phyloP scores from a whole-genome alignment of 2,888 invertebrate genomes.

The Epinotia nisella region DNA sequence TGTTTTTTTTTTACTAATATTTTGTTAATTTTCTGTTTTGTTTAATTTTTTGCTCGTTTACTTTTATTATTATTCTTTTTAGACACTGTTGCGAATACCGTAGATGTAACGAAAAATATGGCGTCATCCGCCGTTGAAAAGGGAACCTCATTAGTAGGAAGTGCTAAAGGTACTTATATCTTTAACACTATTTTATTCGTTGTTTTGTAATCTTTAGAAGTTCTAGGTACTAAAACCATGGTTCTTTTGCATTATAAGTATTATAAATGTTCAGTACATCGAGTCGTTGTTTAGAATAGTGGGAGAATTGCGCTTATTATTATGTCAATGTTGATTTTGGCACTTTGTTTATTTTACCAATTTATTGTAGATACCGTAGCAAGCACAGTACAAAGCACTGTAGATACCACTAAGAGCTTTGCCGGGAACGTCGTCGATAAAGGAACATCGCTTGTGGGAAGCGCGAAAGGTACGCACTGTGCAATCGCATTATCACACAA shows the following conservation, averaged over 20 bases:
- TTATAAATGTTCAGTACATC: background rate
- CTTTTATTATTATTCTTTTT: conserved; percentile 53
- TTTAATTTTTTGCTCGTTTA: conserved; percentile 25
- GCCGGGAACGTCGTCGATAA: conserved; percentile 76
- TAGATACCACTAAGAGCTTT: conserved; percentile 75
- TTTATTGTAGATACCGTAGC: conserved; percentile 55
- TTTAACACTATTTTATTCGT: background rate
- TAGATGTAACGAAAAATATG: conserved; percentile 65
- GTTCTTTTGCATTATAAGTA: background rate
- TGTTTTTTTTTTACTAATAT: background rate
- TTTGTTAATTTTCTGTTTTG: background rate
- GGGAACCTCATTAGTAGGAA: conserved; percentile 58
- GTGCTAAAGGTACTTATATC: conserved; percentile 62
- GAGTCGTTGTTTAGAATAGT: background rate
- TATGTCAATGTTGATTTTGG: background rate
- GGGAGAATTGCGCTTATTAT: background rate
- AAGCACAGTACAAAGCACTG: conserved; percentile 68
- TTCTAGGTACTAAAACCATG: background rate
- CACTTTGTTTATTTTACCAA: conserved; percentile 6
- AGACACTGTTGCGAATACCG: conserved; percentile 65
- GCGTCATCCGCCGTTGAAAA: conserved; percentile 63
- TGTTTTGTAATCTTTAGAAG: background rate
- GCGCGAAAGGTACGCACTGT: conserved; percentile 56
- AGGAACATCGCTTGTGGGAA: conserved; percentile 61
- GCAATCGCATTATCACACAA: conserved; percentile 14